Conservation (phyloP, 2,113 vertebrate genomes). For the Cyanocitta stelleri region DNA sequence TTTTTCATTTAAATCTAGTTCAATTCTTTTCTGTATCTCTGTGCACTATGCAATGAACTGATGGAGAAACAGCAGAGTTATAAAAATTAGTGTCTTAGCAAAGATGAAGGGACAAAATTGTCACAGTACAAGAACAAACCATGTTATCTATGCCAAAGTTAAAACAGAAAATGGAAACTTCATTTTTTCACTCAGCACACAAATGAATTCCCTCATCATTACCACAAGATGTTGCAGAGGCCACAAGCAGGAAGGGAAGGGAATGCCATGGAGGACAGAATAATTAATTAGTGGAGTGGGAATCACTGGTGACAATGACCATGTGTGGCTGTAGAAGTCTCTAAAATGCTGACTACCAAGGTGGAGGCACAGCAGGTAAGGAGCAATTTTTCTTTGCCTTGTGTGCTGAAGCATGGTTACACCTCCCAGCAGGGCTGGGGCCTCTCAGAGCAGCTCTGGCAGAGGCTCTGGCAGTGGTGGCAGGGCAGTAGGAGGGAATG, state of each 20-base stretch:
- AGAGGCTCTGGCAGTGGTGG: not conserved
- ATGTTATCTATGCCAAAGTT: not conserved
- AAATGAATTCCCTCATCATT: not conserved
- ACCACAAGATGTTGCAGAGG: not conserved
- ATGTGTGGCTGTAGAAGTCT: not conserved
- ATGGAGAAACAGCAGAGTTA: not conserved
- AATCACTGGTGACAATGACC: not conserved
- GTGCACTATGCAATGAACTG: not conserved
- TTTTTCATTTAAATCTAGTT: not conserved
- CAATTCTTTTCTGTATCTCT: not conserved
- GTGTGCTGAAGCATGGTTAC: fast-evolving
- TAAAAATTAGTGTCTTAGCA: not conserved
- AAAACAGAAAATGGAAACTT: not conserved
- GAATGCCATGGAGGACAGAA: not conserved
- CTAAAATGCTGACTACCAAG: not conserved
- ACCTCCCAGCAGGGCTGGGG: not conserved
- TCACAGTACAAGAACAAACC: not conserved
- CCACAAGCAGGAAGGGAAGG: not conserved
- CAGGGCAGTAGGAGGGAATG: not conserved
- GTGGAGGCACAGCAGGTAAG: not conserved
- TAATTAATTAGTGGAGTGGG: not conserved
- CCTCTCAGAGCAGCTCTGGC: not conserved
- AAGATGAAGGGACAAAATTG: not conserved
- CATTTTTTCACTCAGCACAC: not conserved
- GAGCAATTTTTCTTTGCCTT: not conserved